phyloP scores from a whole-genome alignment of 2,113 vertebrate species.

The Misgurnus anguillicaudatus region DNA sequence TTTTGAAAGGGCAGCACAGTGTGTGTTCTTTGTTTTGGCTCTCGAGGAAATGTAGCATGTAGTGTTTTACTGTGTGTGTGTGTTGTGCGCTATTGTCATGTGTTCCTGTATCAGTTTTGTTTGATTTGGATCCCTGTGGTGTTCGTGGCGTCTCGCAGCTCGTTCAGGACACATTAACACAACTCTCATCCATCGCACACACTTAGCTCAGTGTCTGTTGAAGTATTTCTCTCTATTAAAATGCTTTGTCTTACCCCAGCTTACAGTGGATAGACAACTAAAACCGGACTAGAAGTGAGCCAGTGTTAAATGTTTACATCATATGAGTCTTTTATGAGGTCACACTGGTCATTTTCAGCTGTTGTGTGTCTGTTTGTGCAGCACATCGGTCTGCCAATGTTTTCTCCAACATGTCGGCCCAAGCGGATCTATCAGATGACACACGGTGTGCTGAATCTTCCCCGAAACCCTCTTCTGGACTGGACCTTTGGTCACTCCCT shows the following conservation, averaged over 20 bases:
- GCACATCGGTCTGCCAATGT: slow-evolving; percentile 95
- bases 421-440: slow-evolving; percentile 87
- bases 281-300: no score
- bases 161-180: neutral
- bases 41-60: no score
- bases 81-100: slow-evolving; percentile 13
- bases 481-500: slow-evolving; percentile 90
- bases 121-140: slow-evolving; percentile 10
- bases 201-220: neutral
- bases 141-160: neutral
- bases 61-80: slow-evolving; percentile 1
- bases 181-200: neutral
- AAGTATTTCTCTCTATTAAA: no score
- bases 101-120: neutral
- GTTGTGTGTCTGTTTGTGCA: slow-evolving; percentile 52
- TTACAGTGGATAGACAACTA: no score
- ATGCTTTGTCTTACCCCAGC: no score
- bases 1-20: neutral
- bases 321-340: neutral
- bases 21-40: slow-evolving; percentile 1
- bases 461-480: slow-evolving; percentile 83
- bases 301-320: no score
- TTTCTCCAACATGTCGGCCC: slow-evolving; percentile 76
- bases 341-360: neutral
- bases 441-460: slow-evolving; percentile 87